Evolutionary conservation across 2,888 invertebrate species (phyloP).

Genomic region (Asteroscopus sphinx): DNA sequence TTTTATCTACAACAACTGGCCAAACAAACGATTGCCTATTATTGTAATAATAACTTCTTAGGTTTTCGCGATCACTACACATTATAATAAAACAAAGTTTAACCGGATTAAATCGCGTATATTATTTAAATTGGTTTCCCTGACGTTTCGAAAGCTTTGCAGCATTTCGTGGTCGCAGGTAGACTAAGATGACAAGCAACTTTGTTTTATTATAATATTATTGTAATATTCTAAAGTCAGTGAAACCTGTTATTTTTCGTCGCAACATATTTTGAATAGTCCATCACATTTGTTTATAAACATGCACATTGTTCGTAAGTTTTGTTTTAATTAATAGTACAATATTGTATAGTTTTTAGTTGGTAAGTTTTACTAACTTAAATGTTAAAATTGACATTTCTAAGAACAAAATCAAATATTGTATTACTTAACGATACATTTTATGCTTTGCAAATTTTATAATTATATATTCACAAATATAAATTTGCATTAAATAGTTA

Average conservation of each 20-base stretch:
- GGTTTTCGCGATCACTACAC: no score
- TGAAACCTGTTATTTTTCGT: slow-evolving; percentile 45
- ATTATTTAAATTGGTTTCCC: no score
- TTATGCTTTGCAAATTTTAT: slow-evolving; percentile 43
- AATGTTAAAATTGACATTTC: slow-evolving; percentile 39
- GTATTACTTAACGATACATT: slow-evolving; percentile 31
- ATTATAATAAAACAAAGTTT: no score
- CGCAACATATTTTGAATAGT: slow-evolving; percentile 51
- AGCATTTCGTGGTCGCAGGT: no score
- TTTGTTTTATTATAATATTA: slow-evolving; percentile 10
- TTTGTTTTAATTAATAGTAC: slow-evolving; percentile 61
- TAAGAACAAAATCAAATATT: slow-evolving; percentile 49
- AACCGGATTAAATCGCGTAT: no score
- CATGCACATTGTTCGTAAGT: slow-evolving; percentile 62
- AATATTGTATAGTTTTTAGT: slow-evolving; percentile 62
- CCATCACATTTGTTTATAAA: slow-evolving; percentile 60
- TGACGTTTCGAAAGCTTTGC: no score
- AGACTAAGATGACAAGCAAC: no score
- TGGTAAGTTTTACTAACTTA: slow-evolving; percentile 54
- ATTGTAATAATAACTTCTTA: no score
- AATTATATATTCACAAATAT: slow-evolving; percentile 24
- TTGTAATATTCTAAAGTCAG: no score
- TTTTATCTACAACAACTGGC: no score
- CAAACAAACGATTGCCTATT: no score
- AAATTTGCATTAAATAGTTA: slow-evolving; percentile 37